Evolutionary conservation across 2,888 invertebrate genomes (phyloP), one percentile per base, ranked within the genome.

Genomic region (Troilus luridus): DNA sequence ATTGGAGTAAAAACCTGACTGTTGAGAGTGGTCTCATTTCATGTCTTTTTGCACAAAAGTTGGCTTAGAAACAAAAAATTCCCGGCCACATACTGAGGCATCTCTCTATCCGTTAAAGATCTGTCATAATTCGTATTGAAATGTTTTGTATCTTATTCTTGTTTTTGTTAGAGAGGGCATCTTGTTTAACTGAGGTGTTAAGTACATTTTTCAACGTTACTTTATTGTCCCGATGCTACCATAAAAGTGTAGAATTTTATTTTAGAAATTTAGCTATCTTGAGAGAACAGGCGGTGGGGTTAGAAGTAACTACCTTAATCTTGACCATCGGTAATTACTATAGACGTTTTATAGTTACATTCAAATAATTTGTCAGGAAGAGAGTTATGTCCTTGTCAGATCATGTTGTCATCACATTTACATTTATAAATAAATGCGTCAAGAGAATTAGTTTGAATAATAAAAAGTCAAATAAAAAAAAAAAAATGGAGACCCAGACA

Each of bases 361-460:
- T 77, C 41, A 77, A 77, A 77, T 77, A 77, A 77, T 77, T 77
- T 41, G 72, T 77, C 27, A 77, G 41, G 72, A 77, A 41, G 17
- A 41, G 72, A 77, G 41, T 41, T 7, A 77, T 77, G 27, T 41
- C 14, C 2, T 24, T 77, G 72, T 67, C 67, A 27, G 27, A 41
- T 77, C 72, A 77, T 41, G 27, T 77, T 77, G 27, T 77, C 72
- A 41, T 77, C 72, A 77, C 72, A 77, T 77, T 77, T 77, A 77
- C 72, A 77, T 41, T 77, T 77, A 14, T 77, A 77, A 77, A 41
- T 77, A 77, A 77, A 77, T 41, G 72, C 72, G 27, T 41, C 72
- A 77, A 77, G 27, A 27, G 9, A 77, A 77, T 77, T 77, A 77
- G 72, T 77, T 77, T 77, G 72, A 77, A 77, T 77, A 77, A 77